Evolutionary conservation across 2,888 invertebrate species (phyloP).

Genomic region (Leptothorax acervorum): DNA sequence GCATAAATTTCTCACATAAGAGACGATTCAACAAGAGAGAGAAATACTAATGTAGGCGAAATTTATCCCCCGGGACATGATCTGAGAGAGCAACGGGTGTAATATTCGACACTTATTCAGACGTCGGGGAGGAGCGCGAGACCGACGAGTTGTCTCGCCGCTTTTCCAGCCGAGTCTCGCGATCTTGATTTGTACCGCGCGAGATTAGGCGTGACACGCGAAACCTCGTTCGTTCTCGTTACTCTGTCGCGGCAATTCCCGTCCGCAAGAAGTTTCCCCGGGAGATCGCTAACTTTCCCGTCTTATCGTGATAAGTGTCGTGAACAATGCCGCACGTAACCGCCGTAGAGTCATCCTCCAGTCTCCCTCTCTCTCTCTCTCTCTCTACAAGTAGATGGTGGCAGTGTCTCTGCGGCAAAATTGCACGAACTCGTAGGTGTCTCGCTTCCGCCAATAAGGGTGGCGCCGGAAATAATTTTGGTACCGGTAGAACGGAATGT

Average conservation of each 20-base stretch:
- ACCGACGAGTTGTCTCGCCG: neutral
- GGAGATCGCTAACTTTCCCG: constrained; percentile 65
- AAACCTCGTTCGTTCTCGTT: constrained; percentile 47
- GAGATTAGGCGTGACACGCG: constrained; percentile 48
- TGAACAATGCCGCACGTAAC: constrained; percentile 68
- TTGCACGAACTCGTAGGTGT: constrained; percentile 49
- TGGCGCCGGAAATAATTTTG: constrained; percentile 79
- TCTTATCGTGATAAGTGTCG: constrained; percentile 59
- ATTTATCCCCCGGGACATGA: neutral
- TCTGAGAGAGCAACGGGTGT: neutral
- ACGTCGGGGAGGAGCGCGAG: neutral
- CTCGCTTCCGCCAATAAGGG: constrained; percentile 64
- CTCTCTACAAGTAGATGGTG: neutral
- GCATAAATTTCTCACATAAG: neutral
- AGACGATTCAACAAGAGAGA: neutral
- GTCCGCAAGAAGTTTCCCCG: constrained; percentile 50
- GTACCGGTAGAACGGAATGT: constrained; percentile 77
- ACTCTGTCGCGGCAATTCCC: constrained; percentile 47
- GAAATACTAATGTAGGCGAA: constrained; percentile 4
- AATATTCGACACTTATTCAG: constrained; percentile 32
- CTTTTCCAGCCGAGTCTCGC: neutral
- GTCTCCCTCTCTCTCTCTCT: constrained; percentile 42
- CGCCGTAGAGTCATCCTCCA: constrained; percentile 59
- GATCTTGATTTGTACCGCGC: constrained; percentile 22
- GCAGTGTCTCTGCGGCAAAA: constrained; percentile 12